Conservation (phyloP, 2,113 vertebrate species). For the Hippoglossus stenolepis region DNA sequence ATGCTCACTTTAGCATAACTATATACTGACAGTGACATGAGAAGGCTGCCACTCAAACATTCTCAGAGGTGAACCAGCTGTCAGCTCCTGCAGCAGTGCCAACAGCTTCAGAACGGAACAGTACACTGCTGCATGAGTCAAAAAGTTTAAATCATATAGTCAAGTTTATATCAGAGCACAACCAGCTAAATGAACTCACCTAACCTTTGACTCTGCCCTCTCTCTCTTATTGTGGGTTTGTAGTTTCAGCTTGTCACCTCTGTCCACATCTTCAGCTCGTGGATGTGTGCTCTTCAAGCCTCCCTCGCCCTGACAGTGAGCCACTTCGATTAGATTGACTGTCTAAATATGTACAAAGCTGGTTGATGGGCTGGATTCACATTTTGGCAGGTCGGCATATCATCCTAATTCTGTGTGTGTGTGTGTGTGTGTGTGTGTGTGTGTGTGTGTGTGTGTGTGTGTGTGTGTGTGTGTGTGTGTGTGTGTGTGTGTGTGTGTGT, state of each 20-base stretch:
- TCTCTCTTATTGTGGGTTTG: neutral
- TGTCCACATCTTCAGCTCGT: slow-evolving; percentile 11
- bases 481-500: slow-evolving; percentile 39
- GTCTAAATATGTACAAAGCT: slow-evolving; percentile 66
- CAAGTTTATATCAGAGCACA: neutral
- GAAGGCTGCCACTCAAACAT: slow-evolving; percentile 3
- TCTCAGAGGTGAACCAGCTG: neutral
- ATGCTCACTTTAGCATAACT: neutral
- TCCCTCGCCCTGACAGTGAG: slow-evolving; percentile 46
- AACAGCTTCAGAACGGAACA: slow-evolving; percentile 3
- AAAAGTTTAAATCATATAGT: neutral
- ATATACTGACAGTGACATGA: neutral
- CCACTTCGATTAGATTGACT: slow-evolving; percentile 53
- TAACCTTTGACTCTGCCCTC: slow-evolving; percentile 19
- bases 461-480: slow-evolving; percentile 31
- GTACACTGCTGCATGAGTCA: neutral
- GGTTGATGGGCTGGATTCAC: slow-evolving; percentile 73
- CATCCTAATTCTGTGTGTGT: slow-evolving; percentile 50
- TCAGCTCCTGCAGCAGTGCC: slow-evolving; percentile 2
- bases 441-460: slow-evolving; percentile 33
- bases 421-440: slow-evolving; percentile 43
- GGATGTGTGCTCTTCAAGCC: slow-evolving; percentile 5
- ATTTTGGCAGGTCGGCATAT: slow-evolving; percentile 70
- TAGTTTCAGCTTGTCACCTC: neutral
- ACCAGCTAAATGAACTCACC: slow-evolving; percentile 52